Conservation (phyloP, 37 sponge, comb jelly and placozoan genomes). For the Trichoplax adhaerens region DNA sequence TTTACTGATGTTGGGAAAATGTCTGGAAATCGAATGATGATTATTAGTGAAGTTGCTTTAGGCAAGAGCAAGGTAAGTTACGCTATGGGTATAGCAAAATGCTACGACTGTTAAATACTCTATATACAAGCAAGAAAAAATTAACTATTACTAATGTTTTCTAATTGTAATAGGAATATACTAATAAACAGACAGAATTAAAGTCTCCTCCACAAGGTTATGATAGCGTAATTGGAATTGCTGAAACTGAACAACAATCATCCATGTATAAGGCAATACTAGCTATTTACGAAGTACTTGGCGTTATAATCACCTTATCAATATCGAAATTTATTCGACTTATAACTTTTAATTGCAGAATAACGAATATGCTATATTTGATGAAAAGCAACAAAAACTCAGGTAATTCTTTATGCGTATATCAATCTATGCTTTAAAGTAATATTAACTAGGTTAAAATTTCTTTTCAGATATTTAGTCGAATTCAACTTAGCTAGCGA, state of each 20-base stretch:
- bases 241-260: constrained; percentile 25
- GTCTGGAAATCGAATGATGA: constrained; percentile 44
- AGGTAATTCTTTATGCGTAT: not conserved
- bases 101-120: too few species aligned
- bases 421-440: too few species aligned
- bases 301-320: too few species aligned
- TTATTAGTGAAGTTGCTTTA: constrained; percentile 75
- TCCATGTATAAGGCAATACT: constrained; percentile 45
- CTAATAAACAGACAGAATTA: constrained; percentile 18
- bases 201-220: constrained; percentile 58
- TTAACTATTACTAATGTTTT: too few species aligned
- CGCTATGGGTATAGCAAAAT: too few species aligned
- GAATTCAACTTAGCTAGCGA: too few species aligned
- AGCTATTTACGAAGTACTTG: too few species aligned
- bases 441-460: too few species aligned
- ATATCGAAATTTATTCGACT: too few species aligned
- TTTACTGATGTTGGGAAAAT: too few species aligned
- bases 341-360: constrained; percentile 15
- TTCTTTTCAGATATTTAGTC: too few species aligned
- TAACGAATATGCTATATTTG: constrained; percentile 68
- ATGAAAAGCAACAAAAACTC: constrained; percentile 51
- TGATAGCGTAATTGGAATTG: constrained; percentile 60
- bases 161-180: not conserved
- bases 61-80: constrained; percentile 49
- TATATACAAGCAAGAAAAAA: too few species aligned